These are phyloP conservation scores for Hydropsyche tenuis DNA, from an alignment of 1,140 invertebrate species.

Conservation along the genomic window DNA sequence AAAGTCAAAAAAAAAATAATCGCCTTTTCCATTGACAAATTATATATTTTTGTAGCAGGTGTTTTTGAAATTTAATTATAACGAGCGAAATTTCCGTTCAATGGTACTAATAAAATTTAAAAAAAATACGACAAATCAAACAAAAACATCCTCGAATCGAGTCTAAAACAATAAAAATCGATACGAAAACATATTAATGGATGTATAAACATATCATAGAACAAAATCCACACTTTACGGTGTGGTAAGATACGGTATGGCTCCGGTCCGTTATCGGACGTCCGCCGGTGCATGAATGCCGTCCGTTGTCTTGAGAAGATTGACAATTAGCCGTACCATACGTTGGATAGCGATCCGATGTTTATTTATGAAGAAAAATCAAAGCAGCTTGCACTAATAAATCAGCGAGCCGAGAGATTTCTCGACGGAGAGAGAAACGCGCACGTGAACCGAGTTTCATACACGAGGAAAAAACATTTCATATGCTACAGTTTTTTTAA, in stretches of 20 bases:
- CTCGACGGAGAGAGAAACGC: constrained; percentile 27
- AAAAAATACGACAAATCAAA: too few relatives aligned
- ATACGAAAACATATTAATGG: not conserved
- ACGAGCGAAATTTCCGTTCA: too few relatives aligned
- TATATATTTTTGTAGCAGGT: too few relatives aligned
- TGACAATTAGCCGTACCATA: constrained; percentile 3
- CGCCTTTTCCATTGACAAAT: too few relatives aligned
- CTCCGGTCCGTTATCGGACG: too few relatives aligned
- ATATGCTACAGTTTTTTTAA: too few relatives aligned
- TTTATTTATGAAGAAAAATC: constrained; percentile 31
- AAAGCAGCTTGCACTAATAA: constrained; percentile 29
- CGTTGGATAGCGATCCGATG: not conserved
- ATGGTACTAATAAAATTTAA: too few relatives aligned
- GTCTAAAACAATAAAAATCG: not conserved
- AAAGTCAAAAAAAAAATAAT: too few relatives aligned
- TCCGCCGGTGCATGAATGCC: too few relatives aligned
- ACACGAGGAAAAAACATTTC: not conserved
- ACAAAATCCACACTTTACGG: not conserved
- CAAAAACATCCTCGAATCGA: too few relatives aligned
- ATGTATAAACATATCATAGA: not conserved
- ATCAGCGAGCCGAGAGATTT: constrained; percentile 23
- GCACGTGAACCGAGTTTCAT: constrained; percentile 15
- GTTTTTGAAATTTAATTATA: too few relatives aligned
- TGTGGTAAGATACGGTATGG: not conserved
- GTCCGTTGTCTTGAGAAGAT: not conserved